Base-by-base conservation (phyloP, 2,113 vertebrate genomes). In the Corythaixoides concolor region DNA sequence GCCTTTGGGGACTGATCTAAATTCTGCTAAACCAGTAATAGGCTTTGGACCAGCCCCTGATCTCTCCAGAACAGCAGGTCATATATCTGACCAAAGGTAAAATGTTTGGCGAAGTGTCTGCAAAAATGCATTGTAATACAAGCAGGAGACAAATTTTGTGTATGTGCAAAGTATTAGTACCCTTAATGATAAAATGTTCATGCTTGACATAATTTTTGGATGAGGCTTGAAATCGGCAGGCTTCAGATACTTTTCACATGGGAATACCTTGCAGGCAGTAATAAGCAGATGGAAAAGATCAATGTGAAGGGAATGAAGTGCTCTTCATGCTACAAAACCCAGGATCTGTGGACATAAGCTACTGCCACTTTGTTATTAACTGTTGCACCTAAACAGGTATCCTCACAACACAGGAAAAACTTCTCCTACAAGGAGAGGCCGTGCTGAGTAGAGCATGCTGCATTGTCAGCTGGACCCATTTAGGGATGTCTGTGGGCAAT, bases 281-380 rank as follows among this genome's bases (percentile, higher is more conserved):
- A 95, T 95, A 78, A 95, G 89, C 96, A 95, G 94, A 95, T 95
- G 95, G 95, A 95, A 96, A 78, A 95, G 66, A 95, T 97, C 96
- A 95, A 52, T 11, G 2, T 2, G 59, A 75, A 78, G 66, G 80
- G 77, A 96, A 93, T 87, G 81, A 87, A 91, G 73, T 85, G 69
- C 62, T 87, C 89, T 35, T 58, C 89, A 27, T 82, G 59, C 78
- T 73, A n/a, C 77, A 78, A 58, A 76, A 8, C 70, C 49, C 49
- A 69, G 82, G 53, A 50, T 45, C 66, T 5, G 11, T 55, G 74
- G 43, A 39, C 78, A 33, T 21, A 43, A 92, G 84, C 60, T 93
- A 78, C 81, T 69, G 74, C 33, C 20, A 3, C 66, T 89, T 72
- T 72, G 74, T 68, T 85, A 56, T 64, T 78, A 81, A 11, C 55